Percentiles rank a stretch among this genome's conserved stretches.
phyloP scores from a whole-genome alignment of 2,888 invertebrate species.

The Theristus sp. region DNA sequence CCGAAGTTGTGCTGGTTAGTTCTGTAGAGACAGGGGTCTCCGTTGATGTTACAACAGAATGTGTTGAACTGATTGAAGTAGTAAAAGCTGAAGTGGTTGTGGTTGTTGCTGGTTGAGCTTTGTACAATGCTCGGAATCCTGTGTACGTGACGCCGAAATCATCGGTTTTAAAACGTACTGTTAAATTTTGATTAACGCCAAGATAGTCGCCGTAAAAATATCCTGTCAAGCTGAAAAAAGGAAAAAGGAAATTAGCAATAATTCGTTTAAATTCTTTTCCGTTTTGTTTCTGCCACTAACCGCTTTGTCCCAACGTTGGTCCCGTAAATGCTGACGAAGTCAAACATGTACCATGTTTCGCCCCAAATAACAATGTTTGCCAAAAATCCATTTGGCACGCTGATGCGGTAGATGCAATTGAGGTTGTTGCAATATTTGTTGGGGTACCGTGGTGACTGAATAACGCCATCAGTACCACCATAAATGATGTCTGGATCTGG shows the following conservation, averaged over 20 bases:
- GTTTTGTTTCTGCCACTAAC: no score
- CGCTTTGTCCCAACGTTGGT: no score
- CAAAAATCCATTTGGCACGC: neutral
- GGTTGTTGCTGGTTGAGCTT: no score
- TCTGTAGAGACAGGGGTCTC: no score
- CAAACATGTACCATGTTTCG: neutral
- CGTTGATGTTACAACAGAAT: no score
- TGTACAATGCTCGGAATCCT: neutral
- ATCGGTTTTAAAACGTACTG: neutral
- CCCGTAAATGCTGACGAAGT: neutral
- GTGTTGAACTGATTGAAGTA: no score
- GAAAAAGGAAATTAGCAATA: no score
- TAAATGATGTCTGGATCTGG: neutral
- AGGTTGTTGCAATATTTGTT: neutral
- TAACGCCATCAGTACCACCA: neutral
- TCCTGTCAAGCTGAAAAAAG: neutral
- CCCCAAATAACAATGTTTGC: neutral
- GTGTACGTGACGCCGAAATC: neutral
- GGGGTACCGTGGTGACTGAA: neutral
- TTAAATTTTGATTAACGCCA: neutral
- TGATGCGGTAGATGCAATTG: neutral
- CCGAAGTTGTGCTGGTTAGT: no score
- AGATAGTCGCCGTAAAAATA: neutral
- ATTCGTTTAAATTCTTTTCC: no score
- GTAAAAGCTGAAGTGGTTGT: no score